Evolutionary conservation across 1,140 invertebrate genomes (phyloP).

Genomic region (Pteromalus puparum): DNA sequence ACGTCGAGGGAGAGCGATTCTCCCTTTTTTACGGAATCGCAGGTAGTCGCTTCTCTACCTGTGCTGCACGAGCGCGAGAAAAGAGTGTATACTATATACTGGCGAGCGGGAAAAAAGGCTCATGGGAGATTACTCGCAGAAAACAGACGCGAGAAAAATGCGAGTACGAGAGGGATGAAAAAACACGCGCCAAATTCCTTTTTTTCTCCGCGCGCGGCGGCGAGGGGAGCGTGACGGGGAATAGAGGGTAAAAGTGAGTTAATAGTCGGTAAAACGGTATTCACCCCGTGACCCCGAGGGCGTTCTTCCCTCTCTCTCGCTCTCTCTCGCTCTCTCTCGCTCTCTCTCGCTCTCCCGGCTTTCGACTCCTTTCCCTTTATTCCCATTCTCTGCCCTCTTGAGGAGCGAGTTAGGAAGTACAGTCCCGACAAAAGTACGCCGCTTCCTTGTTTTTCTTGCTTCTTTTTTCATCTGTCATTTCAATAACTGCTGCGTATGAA

Average conservation of each 20-base stretch:
- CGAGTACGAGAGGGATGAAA: constrained; percentile 52
- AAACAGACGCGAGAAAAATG: constrained; percentile 41
- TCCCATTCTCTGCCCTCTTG: constrained; percentile 39
- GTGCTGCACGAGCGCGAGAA: constrained; percentile 59
- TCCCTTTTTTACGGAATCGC: constrained; percentile 55
- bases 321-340: constrained; percentile 49
- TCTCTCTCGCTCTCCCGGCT: constrained; percentile 47
- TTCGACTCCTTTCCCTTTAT: constrained; percentile 55
- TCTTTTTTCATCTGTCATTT: too few relatives aligned
- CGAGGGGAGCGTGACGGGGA: constrained; percentile 49
- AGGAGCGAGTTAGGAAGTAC: constrained; percentile 47
- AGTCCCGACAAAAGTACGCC: not conserved
- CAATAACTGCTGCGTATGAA: too few relatives aligned
- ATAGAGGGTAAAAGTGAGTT: constrained; percentile 75
- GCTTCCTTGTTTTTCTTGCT: too few relatives aligned
- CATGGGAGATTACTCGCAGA: constrained; percentile 51
- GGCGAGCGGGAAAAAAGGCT: constrained; percentile 45
- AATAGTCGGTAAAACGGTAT: constrained; percentile 76
- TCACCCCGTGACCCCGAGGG: constrained; percentile 67
- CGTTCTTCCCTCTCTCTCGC: constrained; percentile 53
- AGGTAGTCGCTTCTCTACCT: constrained; percentile 65
- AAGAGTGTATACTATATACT: constrained; percentile 46
- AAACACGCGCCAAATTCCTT: constrained; percentile 63
- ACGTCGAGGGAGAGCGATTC: constrained; percentile 31
- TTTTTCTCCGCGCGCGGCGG: constrained; percentile 46